Evolutionary conservation across 1,140 invertebrate species (phyloP).

Genomic region (Pararge aegeria): DNA sequence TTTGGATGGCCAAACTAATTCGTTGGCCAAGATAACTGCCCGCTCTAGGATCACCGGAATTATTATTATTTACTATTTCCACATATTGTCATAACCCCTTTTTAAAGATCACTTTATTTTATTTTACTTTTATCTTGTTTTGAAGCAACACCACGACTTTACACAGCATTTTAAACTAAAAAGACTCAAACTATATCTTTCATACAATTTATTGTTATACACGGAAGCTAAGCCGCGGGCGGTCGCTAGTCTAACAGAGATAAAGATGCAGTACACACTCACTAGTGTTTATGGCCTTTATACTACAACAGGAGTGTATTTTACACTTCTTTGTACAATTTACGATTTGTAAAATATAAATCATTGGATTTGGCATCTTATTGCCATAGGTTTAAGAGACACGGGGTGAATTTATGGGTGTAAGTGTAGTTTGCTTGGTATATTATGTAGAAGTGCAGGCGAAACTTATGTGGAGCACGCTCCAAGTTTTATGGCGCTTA

Average conservation of each 20-base stretch:
- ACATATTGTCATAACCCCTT: too few relatives aligned
- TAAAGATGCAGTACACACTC: constrained; percentile 40
- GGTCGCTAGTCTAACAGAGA: constrained; percentile 28
- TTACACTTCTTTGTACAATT: constrained; percentile 48
- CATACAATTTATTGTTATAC: constrained; percentile 27
- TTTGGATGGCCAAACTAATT: too few relatives aligned
- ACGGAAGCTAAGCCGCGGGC: constrained; percentile 30
- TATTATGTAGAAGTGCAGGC: constrained; percentile 46
- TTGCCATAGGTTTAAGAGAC: constrained; percentile 9
- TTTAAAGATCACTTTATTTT: too few relatives aligned
- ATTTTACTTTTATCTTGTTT: too few relatives aligned
- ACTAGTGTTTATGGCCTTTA: constrained; percentile 53
- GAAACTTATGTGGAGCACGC: constrained; percentile 70
- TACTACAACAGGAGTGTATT: constrained; percentile 43
- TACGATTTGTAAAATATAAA: constrained; percentile 15
- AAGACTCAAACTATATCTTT: constrained; percentile 7
- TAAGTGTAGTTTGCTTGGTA: constrained; percentile 22
- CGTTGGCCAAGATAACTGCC: too few relatives aligned
- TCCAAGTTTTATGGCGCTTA: constrained; percentile 70
- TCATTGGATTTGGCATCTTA: constrained; percentile 29
- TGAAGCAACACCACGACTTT: constrained; percentile 1
- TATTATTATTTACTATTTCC: too few relatives aligned
- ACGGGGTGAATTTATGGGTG: neutral
- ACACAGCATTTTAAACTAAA: constrained; percentile 4
- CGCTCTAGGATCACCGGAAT: too few relatives aligned